Conservation (phyloP, 2,888 invertebrate species). For the Idaea straminata region DNA sequence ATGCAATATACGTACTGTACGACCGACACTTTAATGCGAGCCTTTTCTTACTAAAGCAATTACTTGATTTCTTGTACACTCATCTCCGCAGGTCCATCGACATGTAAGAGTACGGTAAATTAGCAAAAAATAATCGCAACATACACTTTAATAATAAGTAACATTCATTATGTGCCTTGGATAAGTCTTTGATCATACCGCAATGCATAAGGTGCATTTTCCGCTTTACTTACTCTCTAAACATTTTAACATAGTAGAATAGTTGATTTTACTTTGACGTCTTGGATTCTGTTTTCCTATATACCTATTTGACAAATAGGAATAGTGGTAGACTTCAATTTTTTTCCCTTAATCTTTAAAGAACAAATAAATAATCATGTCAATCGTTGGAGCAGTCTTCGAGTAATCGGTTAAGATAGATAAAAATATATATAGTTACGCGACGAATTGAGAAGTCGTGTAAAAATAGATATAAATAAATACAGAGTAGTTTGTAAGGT, state of each 20-base stretch:
- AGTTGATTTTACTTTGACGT: too few species aligned
- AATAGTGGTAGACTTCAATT: too few species aligned
- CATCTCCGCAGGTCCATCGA: slow-evolving; percentile 37
- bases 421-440: too few species aligned
- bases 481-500: not conserved
- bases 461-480: too few species aligned
- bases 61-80: slow-evolving; percentile 23
- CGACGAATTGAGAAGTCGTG: too few species aligned
- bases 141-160: slow-evolving; percentile 17
- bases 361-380: too few species aligned
- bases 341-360: too few species aligned
- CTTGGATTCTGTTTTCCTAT: too few species aligned
- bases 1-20: slow-evolving; percentile 20
- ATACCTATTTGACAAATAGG: too few species aligned
- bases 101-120: slow-evolving; percentile 58
- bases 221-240: not conserved
- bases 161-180: slow-evolving; percentile 20
- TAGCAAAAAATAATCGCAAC: slow-evolving; percentile 65
- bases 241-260: too few species aligned
- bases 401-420: too few species aligned
- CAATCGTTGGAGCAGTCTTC: too few species aligned
- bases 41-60: slow-evolving; percentile 34
- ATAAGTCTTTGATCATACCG: slow-evolving; percentile 25
- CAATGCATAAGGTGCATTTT: slow-evolving; percentile 6
- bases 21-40: slow-evolving; percentile 26